Evolutionary conservation across 30 jellyfish, hydroid and myxozoan species (phyloP).

Genomic region (Aurelia sp.): DNA sequence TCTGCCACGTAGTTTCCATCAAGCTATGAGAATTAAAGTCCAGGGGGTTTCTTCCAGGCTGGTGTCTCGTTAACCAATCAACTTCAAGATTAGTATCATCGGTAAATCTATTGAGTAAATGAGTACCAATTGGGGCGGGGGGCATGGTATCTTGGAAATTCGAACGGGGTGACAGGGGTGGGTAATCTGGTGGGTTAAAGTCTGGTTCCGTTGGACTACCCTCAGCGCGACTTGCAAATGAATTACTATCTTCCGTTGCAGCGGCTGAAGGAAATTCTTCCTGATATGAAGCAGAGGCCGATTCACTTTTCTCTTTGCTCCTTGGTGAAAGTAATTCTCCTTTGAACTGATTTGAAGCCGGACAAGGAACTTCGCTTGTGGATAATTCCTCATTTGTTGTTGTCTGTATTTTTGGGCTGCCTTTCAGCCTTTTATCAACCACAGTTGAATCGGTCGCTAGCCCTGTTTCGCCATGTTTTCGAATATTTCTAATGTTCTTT

Average conservation of each 20-base stretch:
- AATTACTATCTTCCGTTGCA: constrained; percentile 97
- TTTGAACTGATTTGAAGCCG: not conserved
- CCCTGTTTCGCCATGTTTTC: constrained; percentile 18
- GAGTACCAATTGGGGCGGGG: constrained; percentile 16
- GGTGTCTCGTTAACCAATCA: constrained; percentile 35
- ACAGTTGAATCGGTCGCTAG: not conserved
- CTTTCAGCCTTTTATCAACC: constrained; percentile 4
- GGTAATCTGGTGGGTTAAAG: constrained; percentile 14
- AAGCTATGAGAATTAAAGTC: not conserved
- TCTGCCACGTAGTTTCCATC: constrained; percentile 28
- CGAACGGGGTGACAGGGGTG: constrained; percentile 17
- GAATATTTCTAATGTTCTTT: not conserved
- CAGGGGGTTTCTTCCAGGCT: constrained; percentile 21
- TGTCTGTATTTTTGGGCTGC: not conserved
- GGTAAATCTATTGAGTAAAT: constrained; percentile 5
- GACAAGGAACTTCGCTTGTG: not conserved
- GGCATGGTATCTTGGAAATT: not conserved
- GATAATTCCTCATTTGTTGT: not conserved
- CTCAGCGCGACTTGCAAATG: constrained; percentile 78
- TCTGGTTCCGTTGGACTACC: constrained; percentile 37
- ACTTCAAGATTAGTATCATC: constrained; percentile 6
- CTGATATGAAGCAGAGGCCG: constrained; percentile 36
- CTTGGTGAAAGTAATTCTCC: constrained; percentile 22
- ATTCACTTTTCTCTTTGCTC: constrained; percentile 40
- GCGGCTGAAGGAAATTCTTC: constrained; percentile 83